These are phyloP conservation scores for Heliothis peltigera DNA, from an alignment of 2,888 invertebrate genomes.

Conservation along the genomic window DNA sequence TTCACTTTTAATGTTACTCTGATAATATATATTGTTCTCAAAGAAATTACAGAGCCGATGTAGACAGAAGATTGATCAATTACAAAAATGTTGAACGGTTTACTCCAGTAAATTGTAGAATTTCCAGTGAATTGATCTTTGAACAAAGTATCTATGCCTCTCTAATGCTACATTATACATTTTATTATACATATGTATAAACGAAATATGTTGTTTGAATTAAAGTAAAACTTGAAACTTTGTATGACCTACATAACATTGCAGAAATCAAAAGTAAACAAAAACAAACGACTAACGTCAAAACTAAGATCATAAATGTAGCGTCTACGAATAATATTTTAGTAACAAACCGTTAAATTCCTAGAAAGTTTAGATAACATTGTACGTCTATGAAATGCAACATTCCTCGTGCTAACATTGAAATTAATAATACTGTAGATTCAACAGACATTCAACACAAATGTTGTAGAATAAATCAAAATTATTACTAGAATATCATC, in stretches of 20 bases:
- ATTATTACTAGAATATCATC: too few species aligned
- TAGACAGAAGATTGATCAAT: conserved; percentile 52
- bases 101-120: conserved; percentile 31
- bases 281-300: neutral
- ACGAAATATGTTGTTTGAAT: too few species aligned
- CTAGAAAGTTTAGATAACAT: conserved; percentile 47
- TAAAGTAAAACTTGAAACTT: neutral
- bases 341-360: conserved; percentile 42
- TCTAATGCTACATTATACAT: too few species aligned
- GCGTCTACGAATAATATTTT: neutral
- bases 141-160: too few species aligned
- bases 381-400: conserved; percentile 35
- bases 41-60: conserved; percentile 44
- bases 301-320: conserved; percentile 14
- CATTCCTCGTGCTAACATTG: conserved; percentile 26
- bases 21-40: conserved; percentile 62
- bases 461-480: neutral
- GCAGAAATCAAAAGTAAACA: conserved; percentile 22
- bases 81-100: conserved; percentile 30
- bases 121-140: conserved; percentile 10
- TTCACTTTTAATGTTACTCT: conserved; percentile 81
- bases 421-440: conserved; percentile 22
- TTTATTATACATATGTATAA: too few species aligned
- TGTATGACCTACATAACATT: neutral
- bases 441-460: conserved; percentile 2